phyloP scores from a whole-genome alignment of 1,140 invertebrate species.

The Atta cephalotes region DNA sequence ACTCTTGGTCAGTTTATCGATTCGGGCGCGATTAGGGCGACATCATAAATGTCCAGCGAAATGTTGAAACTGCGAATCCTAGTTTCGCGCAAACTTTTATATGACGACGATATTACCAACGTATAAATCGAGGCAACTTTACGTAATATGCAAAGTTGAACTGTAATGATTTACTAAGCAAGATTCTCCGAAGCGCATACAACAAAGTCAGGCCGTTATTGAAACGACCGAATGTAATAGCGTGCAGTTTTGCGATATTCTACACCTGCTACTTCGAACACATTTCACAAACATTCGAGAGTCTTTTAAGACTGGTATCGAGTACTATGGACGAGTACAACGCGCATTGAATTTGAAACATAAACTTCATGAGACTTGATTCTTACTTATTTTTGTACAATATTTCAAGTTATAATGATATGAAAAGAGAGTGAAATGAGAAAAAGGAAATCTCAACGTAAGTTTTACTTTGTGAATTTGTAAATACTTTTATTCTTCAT shows the following conservation, averaged over 20 bases:
- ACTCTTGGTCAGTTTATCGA: constrained; percentile 36
- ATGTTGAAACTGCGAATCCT: neutral
- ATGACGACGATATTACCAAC: constrained; percentile 5
- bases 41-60: constrained; percentile 12
- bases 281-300: neutral
- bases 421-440: neutral
- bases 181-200: neutral
- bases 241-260: constrained; percentile 49
- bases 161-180: constrained; percentile 53
- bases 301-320: neutral
- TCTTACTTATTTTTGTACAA: neutral
- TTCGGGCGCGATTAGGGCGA: constrained; percentile 6
- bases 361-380: constrained; percentile 12
- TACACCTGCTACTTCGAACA: constrained; percentile 32
- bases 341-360: neutral
- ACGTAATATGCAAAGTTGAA: constrained; percentile 45
- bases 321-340: neutral
- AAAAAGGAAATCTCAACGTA: neutral
- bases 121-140: constrained; percentile 30
- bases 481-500: neutral
- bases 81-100: constrained; percentile 21
- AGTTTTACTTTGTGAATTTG: neutral
- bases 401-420: neutral
- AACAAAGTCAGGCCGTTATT: constrained; percentile 32
- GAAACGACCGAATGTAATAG: constrained; percentile 32